Evolutionary conservation across 2,888 invertebrate genomes (phyloP).

Genomic region (Parelbella ahira): DNA sequence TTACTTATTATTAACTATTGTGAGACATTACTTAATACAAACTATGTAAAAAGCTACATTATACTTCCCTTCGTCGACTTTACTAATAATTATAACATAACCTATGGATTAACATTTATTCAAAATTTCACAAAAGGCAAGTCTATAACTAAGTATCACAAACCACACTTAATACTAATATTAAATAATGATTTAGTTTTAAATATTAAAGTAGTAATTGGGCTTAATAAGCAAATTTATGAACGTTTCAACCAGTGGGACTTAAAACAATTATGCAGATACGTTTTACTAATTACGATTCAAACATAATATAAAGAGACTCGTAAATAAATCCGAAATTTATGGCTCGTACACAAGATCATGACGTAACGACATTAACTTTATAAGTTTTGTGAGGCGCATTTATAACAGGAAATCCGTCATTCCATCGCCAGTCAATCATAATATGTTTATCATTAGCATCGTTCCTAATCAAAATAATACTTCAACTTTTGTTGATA

Average conservation of each 20-base stretch:
- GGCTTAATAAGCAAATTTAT: constrained; percentile 1
- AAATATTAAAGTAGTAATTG: not conserved
- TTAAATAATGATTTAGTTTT: not conserved
- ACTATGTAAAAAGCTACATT: too few species aligned
- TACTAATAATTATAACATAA: too few species aligned
- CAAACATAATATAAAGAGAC: constrained; percentile 5
- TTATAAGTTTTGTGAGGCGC: constrained; percentile 7
- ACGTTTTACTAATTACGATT: constrained; percentile 7
- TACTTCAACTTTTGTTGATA: too few species aligned
- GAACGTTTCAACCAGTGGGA: not conserved
- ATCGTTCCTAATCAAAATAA: too few species aligned
- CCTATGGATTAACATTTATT: too few species aligned
- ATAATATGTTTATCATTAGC: not conserved
- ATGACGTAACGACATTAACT: constrained; percentile 8
- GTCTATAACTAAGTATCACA: too few species aligned
- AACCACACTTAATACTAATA: too few species aligned
- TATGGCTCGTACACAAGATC: constrained; percentile 28
- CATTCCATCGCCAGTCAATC: constrained; percentile 11
- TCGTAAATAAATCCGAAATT: constrained; percentile 29
- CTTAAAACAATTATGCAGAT: constrained; percentile 6
- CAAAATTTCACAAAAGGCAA: too few species aligned
- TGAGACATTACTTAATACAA: too few species aligned
- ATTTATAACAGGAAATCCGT: constrained; percentile 26
- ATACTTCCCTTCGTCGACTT: too few species aligned
- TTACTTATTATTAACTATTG: too few species aligned